Evolutionary conservation across 2,113 vertebrate species (phyloP).

Genomic region (Gorsachius goisagi): DNA sequence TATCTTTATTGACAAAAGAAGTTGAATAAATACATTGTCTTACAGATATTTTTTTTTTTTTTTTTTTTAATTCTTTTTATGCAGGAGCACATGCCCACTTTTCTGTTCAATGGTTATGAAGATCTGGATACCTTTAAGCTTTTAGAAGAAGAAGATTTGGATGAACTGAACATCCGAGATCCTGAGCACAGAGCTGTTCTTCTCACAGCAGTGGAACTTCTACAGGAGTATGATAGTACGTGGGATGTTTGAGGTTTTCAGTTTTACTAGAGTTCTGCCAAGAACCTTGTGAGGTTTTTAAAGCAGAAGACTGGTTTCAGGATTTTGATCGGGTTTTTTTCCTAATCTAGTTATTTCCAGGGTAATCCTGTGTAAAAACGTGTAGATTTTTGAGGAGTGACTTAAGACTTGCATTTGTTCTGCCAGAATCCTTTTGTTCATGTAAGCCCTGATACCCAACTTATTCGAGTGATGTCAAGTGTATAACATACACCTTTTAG

Average conservation of each 20-base stretch:
- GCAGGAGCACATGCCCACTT: conserved; percentile 98
- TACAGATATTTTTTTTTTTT: neutral
- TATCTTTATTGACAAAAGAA: neutral
- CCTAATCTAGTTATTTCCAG: neutral
- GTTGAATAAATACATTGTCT: neutral
- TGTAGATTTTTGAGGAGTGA: neutral
- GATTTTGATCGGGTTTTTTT: neutral
- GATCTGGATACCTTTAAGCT: conserved; percentile 97
- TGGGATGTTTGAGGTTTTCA: conserved; percentile 5
- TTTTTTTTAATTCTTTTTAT: neutral
- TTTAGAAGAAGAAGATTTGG: conserved; percentile 95
- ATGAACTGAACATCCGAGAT: conserved; percentile 94
- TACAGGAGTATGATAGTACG: conserved; percentile 98
- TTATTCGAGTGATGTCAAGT: neutral
- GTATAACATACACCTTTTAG: neutral
- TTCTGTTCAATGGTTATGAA: conserved; percentile 97
- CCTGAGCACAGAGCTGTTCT: conserved; percentile 94
- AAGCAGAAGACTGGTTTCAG: neutral
- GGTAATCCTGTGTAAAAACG: neutral
- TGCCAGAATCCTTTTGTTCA: neutral
- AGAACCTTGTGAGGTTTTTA: neutral
- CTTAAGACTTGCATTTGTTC: neutral
- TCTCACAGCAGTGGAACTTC: conserved; percentile 92
- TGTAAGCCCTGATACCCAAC: neutral
- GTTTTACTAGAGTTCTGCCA: neutral